Base-by-base conservation (phyloP, 2,113 vertebrate genomes). In the Phrynosoma platyrhinos region DNA sequence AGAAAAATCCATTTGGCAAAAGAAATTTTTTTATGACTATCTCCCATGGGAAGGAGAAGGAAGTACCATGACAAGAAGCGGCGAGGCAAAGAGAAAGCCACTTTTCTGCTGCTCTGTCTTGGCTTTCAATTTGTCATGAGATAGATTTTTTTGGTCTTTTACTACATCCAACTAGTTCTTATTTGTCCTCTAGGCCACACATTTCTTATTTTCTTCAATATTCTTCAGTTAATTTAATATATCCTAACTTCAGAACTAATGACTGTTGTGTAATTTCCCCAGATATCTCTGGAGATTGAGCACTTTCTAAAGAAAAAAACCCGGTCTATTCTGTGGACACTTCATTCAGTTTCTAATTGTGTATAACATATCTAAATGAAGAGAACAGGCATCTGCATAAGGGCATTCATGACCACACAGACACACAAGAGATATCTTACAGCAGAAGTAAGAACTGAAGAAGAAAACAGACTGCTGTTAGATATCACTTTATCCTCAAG, bases 151-250 rank as follows among this genome's bases (percentile, higher is more conserved):
- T 62, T 62, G 13, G 2, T 62, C 77, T 90, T 12, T 79, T 53
- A 42, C 79, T 13, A 88, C 53, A 69, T 88, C 64, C 79, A 74
- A 68, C 30, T 23, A 82, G 69, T 64, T 69, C 30, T 25, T 27
- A 69, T 68, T n/a, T 79, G 14, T 1, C 40, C 18, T 32, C 23
- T 36, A 25, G 55, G 23, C 82, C 87, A 90, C 10, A 47, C 32
- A 72, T 20, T 32, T 30, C 84, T 23, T 81, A 47, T 47, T 75
- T 89, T 53, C 23, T 52, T 12, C 1, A 10, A 74, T n/a, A 68
- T 80, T 83, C 36, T 69, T 88, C 66, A 89, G 36, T 23, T 47
- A n/a, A 14, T 82, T 47, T 13, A 74, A 40, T 9, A 62, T 42
- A 40, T 3, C 23, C 13, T 25, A 16, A 71, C 14, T 55, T 40